phyloP scores from a whole-genome alignment of 2,113 vertebrate species.

The Perca flavescens region DNA sequence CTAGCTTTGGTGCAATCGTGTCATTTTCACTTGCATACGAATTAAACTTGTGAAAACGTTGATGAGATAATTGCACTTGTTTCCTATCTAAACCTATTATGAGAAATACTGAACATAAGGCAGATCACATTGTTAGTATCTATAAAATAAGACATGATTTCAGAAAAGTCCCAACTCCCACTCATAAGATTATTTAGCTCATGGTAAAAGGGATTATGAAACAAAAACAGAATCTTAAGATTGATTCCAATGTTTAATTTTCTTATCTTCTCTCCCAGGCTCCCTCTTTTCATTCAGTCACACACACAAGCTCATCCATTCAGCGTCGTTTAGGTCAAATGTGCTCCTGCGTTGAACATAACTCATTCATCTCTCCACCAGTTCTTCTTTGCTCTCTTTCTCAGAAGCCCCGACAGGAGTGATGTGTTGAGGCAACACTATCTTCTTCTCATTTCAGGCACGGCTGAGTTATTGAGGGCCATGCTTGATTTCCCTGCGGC shows the following conservation, averaged over 20 bases:
- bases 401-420: slow-evolving; percentile 15
- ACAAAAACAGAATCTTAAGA: not conserved
- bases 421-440: slow-evolving; percentile 11
- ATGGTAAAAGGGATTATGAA: not conserved
- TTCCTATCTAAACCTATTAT: not conserved
- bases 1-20: not conserved
- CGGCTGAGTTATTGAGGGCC: slow-evolving; percentile 58
- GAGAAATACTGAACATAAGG: not conserved
- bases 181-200: not conserved
- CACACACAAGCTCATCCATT: not conserved
- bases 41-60: not conserved
- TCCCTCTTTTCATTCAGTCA: not conserved
- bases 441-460: slow-evolving; percentile 65
- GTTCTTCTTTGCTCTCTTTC: slow-evolving; percentile 4
- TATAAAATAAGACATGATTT: not conserved
- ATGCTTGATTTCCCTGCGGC: slow-evolving; percentile 34
- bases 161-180: not conserved
- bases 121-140: not conserved
- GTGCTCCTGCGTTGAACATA: not conserved
- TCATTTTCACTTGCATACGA: not conserved
- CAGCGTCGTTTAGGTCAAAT: not conserved
- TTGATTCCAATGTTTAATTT: not conserved
- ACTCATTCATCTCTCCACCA: not conserved
- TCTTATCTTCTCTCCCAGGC: not conserved
- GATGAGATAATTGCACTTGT: not conserved